Conservation (phyloP, 2,888 invertebrate genomes). For the Mechanitis messenoides region DNA sequence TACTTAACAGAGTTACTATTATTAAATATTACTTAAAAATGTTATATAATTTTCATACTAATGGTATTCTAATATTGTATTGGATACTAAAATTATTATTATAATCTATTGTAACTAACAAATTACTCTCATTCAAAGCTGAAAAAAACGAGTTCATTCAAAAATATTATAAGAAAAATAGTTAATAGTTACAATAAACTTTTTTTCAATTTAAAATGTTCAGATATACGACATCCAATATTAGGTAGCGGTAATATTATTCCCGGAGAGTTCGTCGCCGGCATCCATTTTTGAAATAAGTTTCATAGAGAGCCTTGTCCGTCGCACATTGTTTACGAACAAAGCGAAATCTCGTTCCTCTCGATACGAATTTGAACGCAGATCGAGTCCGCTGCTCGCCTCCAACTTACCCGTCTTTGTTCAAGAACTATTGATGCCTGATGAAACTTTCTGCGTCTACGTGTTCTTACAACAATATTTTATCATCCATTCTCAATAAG, state of each 20-base stretch:
- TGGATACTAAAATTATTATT: too few species aligned
- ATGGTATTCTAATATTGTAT: too few species aligned
- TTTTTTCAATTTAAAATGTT: neutral
- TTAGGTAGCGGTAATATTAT: neutral
- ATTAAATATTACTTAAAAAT: too few species aligned
- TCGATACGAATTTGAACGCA: constrained; percentile 44
- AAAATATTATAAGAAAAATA: too few species aligned
- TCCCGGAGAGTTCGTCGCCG: constrained; percentile 3
- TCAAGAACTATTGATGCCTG: constrained; percentile 58
- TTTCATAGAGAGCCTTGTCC: constrained; percentile 55
- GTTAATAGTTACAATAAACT: too few species aligned
- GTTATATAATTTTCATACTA: too few species aligned
- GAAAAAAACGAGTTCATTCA: too few species aligned
- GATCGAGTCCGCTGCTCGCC: constrained; percentile 49
- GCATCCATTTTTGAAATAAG: constrained; percentile 48
- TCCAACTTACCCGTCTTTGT: constrained; percentile 64
- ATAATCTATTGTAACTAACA: too few species aligned
- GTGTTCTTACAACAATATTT: constrained; percentile 36
- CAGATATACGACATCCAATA: neutral
- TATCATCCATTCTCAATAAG: constrained; percentile 15
- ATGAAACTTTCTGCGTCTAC: constrained; percentile 52
- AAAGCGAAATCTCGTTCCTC: constrained; percentile 54
- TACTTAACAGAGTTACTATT: too few species aligned
- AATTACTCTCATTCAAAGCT: too few species aligned
- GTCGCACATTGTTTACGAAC: constrained; percentile 64